Conservation (phyloP, 2,888 invertebrate species). For the Athripsodes cinereus region DNA sequence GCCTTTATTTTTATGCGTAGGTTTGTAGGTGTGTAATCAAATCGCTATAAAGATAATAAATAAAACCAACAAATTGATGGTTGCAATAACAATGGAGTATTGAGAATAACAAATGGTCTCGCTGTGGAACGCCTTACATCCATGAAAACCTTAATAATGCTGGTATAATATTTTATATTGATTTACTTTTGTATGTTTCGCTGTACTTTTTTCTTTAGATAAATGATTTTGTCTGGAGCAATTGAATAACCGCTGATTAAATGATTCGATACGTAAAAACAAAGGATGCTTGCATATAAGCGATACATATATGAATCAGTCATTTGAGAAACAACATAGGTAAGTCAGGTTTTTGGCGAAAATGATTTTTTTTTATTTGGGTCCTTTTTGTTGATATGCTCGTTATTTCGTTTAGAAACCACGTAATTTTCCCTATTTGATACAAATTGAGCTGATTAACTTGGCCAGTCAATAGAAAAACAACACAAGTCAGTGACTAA, state of each 20-base stretch:
- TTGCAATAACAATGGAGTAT: constrained; percentile 3
- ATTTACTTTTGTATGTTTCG: background rate
- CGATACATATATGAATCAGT: no score
- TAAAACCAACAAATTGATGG: constrained; percentile 15
- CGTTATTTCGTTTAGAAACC: no score
- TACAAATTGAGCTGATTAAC: no score
- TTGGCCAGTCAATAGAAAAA: no score
- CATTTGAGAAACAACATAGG: no score
- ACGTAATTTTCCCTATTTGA: no score
- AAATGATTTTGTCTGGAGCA: background rate
- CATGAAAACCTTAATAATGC: background rate
- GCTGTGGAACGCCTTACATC: constrained; percentile 1
- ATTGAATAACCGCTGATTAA: background rate
- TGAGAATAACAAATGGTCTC: constrained; percentile 1
- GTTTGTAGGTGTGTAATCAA: constrained; percentile 13
- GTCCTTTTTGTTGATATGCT: no score
- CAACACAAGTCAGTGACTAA: no score
- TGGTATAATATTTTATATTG: background rate
- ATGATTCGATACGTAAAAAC: no score
- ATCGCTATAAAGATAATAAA: constrained; percentile 12
- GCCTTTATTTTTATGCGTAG: constrained; percentile 4
- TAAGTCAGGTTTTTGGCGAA: no score
- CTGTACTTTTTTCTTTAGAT: background rate
- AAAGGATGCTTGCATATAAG: no score
- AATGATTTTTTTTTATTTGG: no score